These are phyloP conservation scores for Dermatemys mawii DNA, from an alignment of 2,113 vertebrate species.

Conservation along the genomic window DNA sequence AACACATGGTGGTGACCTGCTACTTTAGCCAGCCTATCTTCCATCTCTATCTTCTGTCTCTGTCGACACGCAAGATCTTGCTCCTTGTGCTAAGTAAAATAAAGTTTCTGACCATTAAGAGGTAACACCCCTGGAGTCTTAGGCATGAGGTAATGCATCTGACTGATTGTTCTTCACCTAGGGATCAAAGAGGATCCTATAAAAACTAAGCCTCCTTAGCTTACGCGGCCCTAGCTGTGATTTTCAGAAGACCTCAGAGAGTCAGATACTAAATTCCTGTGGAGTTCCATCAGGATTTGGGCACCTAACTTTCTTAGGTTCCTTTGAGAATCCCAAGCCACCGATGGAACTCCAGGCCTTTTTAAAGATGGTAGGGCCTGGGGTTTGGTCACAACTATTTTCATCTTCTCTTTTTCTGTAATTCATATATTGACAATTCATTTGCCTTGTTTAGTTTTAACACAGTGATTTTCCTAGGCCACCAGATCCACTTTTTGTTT, in stretches of 20 bases:
- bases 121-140: not conserved
- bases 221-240: not conserved
- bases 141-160: not conserved
- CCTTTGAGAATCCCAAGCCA: accelerated
- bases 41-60: not conserved
- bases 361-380: not conserved
- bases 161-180: not conserved
- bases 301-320: not conserved
- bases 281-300: not conserved
- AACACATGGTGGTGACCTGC: not conserved
- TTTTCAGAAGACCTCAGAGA: not conserved
- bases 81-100: not conserved
- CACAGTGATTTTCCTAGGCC: not conserved
- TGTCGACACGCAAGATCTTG: not conserved
- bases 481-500: not conserved
- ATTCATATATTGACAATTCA: not conserved
- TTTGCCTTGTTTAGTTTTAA: not conserved
- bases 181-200: not conserved
- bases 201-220: not conserved
- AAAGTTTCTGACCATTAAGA: not conserved
- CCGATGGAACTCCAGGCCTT: not conserved
- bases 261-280: not conserved
- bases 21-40: not conserved
- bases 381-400: not conserved
- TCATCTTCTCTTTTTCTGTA: not conserved